These are phyloP conservation scores for Lypha dubia DNA, from an alignment of 2,888 invertebrate species.

Conservation along the genomic window DNA sequence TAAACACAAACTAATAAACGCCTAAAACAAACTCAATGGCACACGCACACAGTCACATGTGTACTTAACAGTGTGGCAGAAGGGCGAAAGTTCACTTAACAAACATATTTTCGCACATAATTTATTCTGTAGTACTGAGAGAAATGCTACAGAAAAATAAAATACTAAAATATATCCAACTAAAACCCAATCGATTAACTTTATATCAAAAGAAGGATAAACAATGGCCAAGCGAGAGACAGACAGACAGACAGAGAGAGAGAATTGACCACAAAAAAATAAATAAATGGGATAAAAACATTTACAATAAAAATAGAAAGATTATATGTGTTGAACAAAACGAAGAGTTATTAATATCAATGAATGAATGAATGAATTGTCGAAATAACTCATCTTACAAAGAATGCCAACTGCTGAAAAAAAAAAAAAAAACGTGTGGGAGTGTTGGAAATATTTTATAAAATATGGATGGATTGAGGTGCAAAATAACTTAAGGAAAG, in stretches of 20 bases:
- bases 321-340: slow-evolving; percentile 27
- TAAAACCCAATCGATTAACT: slow-evolving; percentile 78
- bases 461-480: background rate
- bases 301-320: slow-evolving; percentile 17
- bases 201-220: slow-evolving; percentile 75
- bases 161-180: slow-evolving; percentile 44
- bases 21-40: slow-evolving; percentile 64
- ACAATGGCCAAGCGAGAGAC: slow-evolving; percentile 63
- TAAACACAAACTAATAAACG: slow-evolving; percentile 71
- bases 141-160: slow-evolving; percentile 31
- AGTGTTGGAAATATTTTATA: slow-evolving; percentile 17
- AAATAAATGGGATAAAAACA: too few relatives aligned
- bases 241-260: too few relatives aligned
- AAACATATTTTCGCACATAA: slow-evolving; percentile 69
- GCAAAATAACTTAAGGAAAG: too few relatives aligned
- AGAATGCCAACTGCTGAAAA: slow-evolving; percentile 60
- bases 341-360: slow-evolving; percentile 78
- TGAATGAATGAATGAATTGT: slow-evolving; percentile 75
- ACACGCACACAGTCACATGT: background rate
- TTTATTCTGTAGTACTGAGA: slow-evolving; percentile 53
- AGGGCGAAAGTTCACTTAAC: slow-evolving; percentile 69
- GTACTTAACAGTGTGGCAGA: slow-evolving; percentile 16
- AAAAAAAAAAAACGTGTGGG: background rate
- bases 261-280: slow-evolving; percentile 16
- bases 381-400: slow-evolving; percentile 67